phyloP scores from a whole-genome alignment of 2,888 invertebrate species.

The Nymphalis c-album region DNA sequence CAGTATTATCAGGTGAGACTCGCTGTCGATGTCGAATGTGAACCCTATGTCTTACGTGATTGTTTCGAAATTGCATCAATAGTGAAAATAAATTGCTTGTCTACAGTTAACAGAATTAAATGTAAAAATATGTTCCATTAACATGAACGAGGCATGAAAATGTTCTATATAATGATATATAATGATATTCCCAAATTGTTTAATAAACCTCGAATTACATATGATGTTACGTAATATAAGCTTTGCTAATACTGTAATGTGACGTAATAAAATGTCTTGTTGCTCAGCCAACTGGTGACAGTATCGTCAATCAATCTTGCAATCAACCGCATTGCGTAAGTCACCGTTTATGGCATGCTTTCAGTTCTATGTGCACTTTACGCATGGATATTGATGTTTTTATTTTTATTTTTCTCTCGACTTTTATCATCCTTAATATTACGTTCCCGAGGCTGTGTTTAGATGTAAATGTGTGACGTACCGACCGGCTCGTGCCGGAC shows the following conservation, averaged over 20 bases:
- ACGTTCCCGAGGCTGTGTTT: constrained; percentile 45
- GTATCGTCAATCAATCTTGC: constrained; percentile 95
- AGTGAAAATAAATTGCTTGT: constrained; percentile 36
- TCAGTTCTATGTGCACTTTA: constrained; percentile 47
- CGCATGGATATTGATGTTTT: constrained; percentile 66
- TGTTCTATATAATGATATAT: constrained; percentile 12
- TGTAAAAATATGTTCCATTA: constrained; percentile 26
- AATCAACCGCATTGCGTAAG: constrained; percentile 96
- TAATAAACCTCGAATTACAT: constrained; percentile 16
- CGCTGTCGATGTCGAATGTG: background rate
- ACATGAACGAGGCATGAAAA: constrained; percentile 33
- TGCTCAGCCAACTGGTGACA: constrained; percentile 94
- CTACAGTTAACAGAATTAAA: constrained; percentile 38
- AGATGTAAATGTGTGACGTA: too few relatives aligned
- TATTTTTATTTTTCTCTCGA: constrained; percentile 45
- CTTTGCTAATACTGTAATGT: constrained; percentile 73
- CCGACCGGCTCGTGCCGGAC: too few relatives aligned
- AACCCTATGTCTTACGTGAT: constrained; percentile 41
- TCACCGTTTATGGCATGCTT: constrained; percentile 66
- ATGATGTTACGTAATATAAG: constrained; percentile 39
- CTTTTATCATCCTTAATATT: constrained; percentile 32
- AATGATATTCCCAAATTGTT: constrained; percentile 9
- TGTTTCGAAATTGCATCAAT: constrained; percentile 27
- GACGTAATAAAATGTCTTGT: constrained; percentile 78
- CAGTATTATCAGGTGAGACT: constrained; percentile 83